phyloP scores from a whole-genome alignment of 2,888 invertebrate species.

The Amphimallon solstitiale region DNA sequence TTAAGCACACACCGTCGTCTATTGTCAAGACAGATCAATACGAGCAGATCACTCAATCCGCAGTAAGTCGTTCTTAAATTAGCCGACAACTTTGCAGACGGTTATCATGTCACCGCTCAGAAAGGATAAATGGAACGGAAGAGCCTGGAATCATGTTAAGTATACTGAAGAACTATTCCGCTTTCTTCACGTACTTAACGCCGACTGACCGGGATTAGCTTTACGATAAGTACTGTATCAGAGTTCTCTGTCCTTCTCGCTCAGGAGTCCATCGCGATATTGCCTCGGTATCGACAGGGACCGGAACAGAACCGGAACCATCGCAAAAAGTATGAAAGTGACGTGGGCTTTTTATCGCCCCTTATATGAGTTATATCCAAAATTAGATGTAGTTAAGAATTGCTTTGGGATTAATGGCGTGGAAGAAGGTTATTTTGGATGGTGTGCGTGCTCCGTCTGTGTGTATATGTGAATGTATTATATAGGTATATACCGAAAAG shows the following conservation, averaged over 20 bases:
- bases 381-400: conserved; percentile 48
- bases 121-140: no score
- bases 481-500: no score
- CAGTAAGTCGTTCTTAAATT: no score
- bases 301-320: not conserved
- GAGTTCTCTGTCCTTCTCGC: conserved; percentile 1
- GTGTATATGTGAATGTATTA: no score
- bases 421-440: conserved; percentile 48
- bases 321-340: conserved; percentile 34
- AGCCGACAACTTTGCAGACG: no score
- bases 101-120: no score
- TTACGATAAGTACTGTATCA: conserved; percentile 17
- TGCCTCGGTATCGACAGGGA: no score
- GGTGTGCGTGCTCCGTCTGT: not conserved
- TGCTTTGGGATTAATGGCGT: conserved; percentile 49
- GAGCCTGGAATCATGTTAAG: no score
- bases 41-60: no score
- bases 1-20: no score
- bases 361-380: conserved; percentile 40
- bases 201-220: conserved; percentile 20
- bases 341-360: conserved; percentile 26
- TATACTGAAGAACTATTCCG: no score
- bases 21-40: no score
- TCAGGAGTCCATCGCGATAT: not conserved
- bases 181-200: conserved; percentile 6